A percentile compares a stretch with the other conserved stretches of the same genome.
Evolutionary conservation across 2,797 vertebrate genomes (phyloP).

Genomic region (Pyrocephalus nanus): DNA sequence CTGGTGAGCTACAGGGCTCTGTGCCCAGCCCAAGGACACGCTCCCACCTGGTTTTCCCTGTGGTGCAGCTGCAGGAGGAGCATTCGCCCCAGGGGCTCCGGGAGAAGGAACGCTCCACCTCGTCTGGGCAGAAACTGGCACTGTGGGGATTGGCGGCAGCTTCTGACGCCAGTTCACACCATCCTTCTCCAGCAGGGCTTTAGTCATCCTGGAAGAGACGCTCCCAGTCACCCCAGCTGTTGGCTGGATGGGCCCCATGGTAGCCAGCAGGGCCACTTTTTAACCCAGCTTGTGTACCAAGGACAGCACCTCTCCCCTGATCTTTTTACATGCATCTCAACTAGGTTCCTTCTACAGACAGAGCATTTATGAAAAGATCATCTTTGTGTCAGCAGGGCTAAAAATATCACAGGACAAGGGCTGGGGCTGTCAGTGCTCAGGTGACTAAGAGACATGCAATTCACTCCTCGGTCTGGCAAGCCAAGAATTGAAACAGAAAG

Average conservation of each 20-base stretch:
- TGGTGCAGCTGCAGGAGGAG: slow-evolving; percentile 11
- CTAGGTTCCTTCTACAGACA: not conserved
- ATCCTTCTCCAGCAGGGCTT: slow-evolving; percentile 85
- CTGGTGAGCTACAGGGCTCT: not conserved
- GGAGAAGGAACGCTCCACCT: slow-evolving; percentile 69
- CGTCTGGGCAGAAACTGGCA: slow-evolving; percentile 83
- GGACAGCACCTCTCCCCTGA: not conserved
- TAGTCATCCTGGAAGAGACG: slow-evolving; percentile 85
- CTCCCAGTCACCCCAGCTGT: not conserved
- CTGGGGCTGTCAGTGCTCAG: not conserved
- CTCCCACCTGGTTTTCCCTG: slow-evolving; percentile 61
- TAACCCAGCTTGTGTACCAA: not conserved
- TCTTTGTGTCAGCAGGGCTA: not conserved
- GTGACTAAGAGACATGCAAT: accelerated
- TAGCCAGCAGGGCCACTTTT: not conserved
- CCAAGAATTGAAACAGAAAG: accelerated
- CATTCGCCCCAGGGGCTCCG: not conserved
- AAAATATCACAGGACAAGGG: not conserved
- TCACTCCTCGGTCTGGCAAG: not conserved
- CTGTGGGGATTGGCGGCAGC: slow-evolving; percentile 86
- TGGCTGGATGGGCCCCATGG: not conserved
- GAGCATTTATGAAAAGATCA: not conserved
- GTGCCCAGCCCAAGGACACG: not conserved
- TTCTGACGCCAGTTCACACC: slow-evolving; percentile 89
- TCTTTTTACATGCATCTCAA: not conserved